Evolutionary conservation across 2,888 invertebrate species (phyloP), one percentile per base, ranked within the genome.

Genomic region (Hydropsyche betteni): DNA sequence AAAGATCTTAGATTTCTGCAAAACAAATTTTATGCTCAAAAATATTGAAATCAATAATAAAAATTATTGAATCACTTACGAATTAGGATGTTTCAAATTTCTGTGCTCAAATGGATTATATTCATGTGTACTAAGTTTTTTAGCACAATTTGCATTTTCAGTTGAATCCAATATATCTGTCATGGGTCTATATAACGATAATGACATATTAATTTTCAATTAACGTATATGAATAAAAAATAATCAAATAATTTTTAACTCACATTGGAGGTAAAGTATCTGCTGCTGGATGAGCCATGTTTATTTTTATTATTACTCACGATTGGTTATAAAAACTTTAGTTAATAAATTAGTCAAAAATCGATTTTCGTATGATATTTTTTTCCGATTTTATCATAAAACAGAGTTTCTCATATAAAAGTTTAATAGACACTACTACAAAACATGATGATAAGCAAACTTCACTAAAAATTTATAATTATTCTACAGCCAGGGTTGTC

Each of bases 51-150:
- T 58, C 6, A 14, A 52, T 70, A 2, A 52, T 52, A 3, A 69
- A 69, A 14, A 55, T 6, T 44, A n/a, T 58, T 1, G 44, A 44
- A 10, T 44, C 6, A 87, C 87, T 87, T 82, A 88, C 87, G 87
- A 87, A 78, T 83, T 85, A 16, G 87, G 87, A 80, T 87, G 86
- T 80, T 85, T 83, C 12, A 87, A 86, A 79, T 83, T 78, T 53
- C 87, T 83, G 79, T 88, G 85, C 76, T 86, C 85, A 74, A 84
- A 86, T 0, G 87, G 87, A 80, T 88, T 82, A 74, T 87, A 87
- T 53, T 83, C 80, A 72, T 81, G 36, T 80, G 80, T 82, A 79
- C 87, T 86, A 68, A 83, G 74, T 52, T 85, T 84, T 75, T 36
- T 36, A n/a, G 34, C 36, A 64, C 36, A 3, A 36, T 34, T 34